Base-by-base conservation (phyloP, 2,888 invertebrate genomes). In the Minunthozetes semirufus region DNA sequence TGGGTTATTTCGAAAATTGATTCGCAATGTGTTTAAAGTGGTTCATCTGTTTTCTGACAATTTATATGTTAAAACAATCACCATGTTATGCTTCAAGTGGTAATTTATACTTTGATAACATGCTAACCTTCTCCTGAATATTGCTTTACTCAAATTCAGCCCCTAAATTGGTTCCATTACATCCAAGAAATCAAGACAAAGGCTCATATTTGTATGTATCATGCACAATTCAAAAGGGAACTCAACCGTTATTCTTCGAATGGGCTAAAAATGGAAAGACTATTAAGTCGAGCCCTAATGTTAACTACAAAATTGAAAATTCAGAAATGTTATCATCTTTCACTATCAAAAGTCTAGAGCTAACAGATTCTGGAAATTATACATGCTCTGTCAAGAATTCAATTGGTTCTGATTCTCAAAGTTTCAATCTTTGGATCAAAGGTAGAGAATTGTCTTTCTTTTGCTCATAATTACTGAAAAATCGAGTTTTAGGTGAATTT, bases 311-410 rank as follows among this genome's bases (percentile, higher is more conserved):
- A 27, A 74, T 70, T 33, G 74, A 74, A 27, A 19, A 33, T 5
- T 42, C 63, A 25, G 68, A 74, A 15, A n/a, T 27, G 38, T 74
- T 68, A 68, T 66, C 74, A 19, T 15, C 11, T 17, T 50, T 74
- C 2, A 74, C 33, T 1, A 46, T 72, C 11, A 53, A 53, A 27
- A 6, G 27, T n/a, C n/a, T n/a, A n/a, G n/a, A n/a, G n/a, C n/a
- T n/a, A 33, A 75, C 76, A 56, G 78, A 86, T 80, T 84, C 85
- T 73, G 87, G 86, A 8, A 83, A 85, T 79, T 87, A 86, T 81
- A 86, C 86, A 1, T 87, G 87, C 79, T 82, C 84, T 50, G 86
- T 86, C 42, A 83, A 82, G 78, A 87, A 84, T 79, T 80, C 81
- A 33, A 84, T 83, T 17, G 83, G 84, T n/a, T 80, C 81, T 29